These are phyloP conservation scores for Dynastes hyllus DNA, from an alignment of 2,888 invertebrate species.

Conservation along the genomic window DNA sequence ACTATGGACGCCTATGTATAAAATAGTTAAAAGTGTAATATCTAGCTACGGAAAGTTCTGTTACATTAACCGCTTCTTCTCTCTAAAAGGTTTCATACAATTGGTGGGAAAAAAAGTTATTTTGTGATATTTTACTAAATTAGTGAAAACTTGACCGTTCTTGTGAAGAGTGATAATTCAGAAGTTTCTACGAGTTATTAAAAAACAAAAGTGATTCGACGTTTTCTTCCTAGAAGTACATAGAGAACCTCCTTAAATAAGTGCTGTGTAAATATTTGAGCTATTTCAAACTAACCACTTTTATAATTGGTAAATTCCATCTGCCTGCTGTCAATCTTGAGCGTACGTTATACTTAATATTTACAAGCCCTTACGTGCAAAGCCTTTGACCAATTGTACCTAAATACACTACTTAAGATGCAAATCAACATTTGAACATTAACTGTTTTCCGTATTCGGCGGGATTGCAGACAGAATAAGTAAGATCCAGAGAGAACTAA, in stretches of 20 bases:
- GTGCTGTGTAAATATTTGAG: slow-evolving; percentile 64
- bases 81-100: neutral
- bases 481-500: slow-evolving; percentile 21
- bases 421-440: slow-evolving; percentile 33
- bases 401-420: slow-evolving; percentile 23
- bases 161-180: slow-evolving; percentile 31
- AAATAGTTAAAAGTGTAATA: slow-evolving; percentile 31
- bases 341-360: slow-evolving; percentile 49
- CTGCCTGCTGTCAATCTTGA: slow-evolving; percentile 22
- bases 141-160: slow-evolving; percentile 15
- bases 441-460: slow-evolving; percentile 31
- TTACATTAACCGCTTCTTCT: neutral
- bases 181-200: slow-evolving; percentile 23
- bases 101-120: slow-evolving; percentile 16
- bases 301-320: slow-evolving; percentile 16
- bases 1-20: slow-evolving; percentile 17
- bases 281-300: slow-evolving; percentile 51
- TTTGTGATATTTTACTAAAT: slow-evolving; percentile 27
- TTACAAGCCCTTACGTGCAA: slow-evolving; percentile 51
- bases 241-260: slow-evolving; percentile 57
- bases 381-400: slow-evolving; percentile 26
- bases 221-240: slow-evolving; percentile 56
- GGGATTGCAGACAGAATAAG: slow-evolving; percentile 20
- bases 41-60: slow-evolving; percentile 9
- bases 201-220: slow-evolving; percentile 60